Conservation (phyloP, 2,888 invertebrate species). For the Nebria brevicollis region DNA sequence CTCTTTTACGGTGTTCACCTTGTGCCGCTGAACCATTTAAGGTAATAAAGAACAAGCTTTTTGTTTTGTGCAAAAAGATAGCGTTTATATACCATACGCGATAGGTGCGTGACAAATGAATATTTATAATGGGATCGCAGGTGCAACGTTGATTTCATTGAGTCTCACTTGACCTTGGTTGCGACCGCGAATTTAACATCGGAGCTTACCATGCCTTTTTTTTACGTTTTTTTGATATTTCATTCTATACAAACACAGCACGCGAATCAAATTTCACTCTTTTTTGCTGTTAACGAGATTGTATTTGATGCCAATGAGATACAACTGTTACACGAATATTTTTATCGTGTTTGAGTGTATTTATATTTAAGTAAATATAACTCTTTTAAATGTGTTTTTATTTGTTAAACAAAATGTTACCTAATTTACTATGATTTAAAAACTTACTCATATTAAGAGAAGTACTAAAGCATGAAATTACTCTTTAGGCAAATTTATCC, state of each 20-base stretch:
- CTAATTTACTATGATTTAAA: no score
- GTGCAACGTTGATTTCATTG: constrained; percentile 19
- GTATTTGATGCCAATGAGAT: neutral
- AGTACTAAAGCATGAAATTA: no score
- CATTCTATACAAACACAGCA: neutral
- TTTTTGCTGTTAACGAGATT: neutral
- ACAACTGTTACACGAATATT: no score
- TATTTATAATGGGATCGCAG: constrained; percentile 14
- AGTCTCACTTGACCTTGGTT: constrained; percentile 3
- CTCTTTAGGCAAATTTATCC: no score
- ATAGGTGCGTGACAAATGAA: constrained; percentile 7
- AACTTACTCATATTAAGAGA: no score
- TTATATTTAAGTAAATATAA: no score
- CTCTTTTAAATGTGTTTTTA: no score
- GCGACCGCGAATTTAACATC: constrained; percentile 25
- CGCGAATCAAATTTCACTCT: constrained; percentile 2
- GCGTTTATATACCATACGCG: neutral
- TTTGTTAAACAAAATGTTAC: no score
- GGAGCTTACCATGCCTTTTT: constrained; percentile 4
- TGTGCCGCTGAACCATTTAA: neutral
- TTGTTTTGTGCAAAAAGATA: constrained; percentile 4
- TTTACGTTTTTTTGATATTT: constrained; percentile 8
- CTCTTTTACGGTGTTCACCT: neutral
- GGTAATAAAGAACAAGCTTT: constrained; percentile 10
- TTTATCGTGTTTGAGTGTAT: no score